phyloP scores from a whole-genome alignment of 92 coral and sea anemone species.

The Micromussa lordhowensis region DNA sequence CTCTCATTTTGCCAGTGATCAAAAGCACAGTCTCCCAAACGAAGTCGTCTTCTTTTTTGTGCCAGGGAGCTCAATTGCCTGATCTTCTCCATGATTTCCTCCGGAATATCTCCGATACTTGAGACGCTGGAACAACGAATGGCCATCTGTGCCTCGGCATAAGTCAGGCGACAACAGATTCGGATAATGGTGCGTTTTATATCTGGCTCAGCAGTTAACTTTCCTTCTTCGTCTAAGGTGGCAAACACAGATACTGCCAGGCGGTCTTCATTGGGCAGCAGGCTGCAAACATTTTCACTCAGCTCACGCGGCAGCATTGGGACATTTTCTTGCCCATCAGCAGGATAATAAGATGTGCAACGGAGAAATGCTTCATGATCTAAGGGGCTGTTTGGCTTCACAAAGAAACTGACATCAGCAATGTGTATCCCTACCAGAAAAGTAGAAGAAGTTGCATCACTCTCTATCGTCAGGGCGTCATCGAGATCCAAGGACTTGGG shows the following conservation, averaged over 20 bases:
- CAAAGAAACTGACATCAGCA: conserved; percentile 93
- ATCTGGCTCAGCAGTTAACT: conserved; percentile 31
- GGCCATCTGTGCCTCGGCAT: conserved; percentile 77
- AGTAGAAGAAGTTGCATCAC: conserved; percentile 23
- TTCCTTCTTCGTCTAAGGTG: conserved; percentile 62
- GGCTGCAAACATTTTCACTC: conserved; percentile 81
- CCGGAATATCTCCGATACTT: conserved; percentile 12
- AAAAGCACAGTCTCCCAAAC: conserved; percentile 76
- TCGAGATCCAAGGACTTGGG: conserved; percentile 79
- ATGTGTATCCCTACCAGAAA: conserved; percentile 83
- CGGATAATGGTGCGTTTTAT: conserved; percentile 70
- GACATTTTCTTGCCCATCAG: conserved; percentile 49
- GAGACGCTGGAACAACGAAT: conserved; percentile 35
- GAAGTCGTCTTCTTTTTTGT: conserved; percentile 57
- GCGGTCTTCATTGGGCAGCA: conserved; percentile 74
- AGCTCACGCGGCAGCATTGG: conserved; percentile 92
- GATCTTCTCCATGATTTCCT: conserved; percentile 28
- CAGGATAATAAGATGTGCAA: conserved; percentile 87
- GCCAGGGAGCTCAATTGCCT: conserved; percentile 63
- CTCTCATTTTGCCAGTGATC: conserved; percentile 64
- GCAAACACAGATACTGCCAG: conserved; percentile 77
- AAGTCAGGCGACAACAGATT: conserved; percentile 76
- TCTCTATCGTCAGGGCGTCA: conserved; percentile 85
- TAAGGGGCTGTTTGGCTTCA: conserved; percentile 65
- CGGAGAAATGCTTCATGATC: conserved; percentile 85